Conservation (phyloP, 2,113 vertebrate species). For the Prochilodus magdalenae region DNA sequence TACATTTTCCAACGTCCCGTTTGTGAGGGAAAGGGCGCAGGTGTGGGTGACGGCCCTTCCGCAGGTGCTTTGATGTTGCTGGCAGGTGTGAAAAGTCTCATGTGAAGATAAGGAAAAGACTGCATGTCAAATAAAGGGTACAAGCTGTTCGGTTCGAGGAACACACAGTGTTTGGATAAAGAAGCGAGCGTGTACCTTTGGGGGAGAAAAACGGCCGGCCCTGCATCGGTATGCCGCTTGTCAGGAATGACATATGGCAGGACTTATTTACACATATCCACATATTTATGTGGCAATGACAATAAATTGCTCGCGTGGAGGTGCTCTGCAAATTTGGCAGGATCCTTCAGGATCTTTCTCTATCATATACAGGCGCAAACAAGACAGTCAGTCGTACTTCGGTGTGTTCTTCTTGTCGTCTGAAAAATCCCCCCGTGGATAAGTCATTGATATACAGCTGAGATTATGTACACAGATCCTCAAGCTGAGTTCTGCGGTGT, state of each 20-base stretch:
- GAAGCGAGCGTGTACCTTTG: slow-evolving; percentile 51
- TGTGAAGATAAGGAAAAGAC: slow-evolving; percentile 58
- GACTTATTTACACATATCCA: slow-evolving; percentile 37
- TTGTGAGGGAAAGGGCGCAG: slow-evolving; percentile 33
- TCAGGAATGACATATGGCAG: background rate
- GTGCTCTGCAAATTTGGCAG: background rate
- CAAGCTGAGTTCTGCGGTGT: background rate
- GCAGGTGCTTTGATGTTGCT: slow-evolving; percentile 53
- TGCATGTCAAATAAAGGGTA: slow-evolving; percentile 52
- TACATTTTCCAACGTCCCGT: background rate
- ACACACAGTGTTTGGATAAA: slow-evolving; percentile 49
- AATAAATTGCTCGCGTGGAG: slow-evolving; percentile 8
- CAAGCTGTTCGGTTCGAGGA: slow-evolving; percentile 57
- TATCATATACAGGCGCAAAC: background rate
- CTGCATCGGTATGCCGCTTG: background rate
- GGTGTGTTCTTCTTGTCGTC: background rate
- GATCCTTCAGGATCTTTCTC: background rate
- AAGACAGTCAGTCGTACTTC: background rate
- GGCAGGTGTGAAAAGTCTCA: slow-evolving; percentile 88
- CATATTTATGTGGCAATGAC: slow-evolving; percentile 39
- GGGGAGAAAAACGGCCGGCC: slow-evolving; percentile 9
- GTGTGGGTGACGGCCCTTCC: slow-evolving; percentile 50
- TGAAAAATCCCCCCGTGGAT: background rate
- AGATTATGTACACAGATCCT: slow-evolving; percentile 32
- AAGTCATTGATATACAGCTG: background rate